Percentiles rank a stretch among this genome's conserved stretches.
Conservation (phyloP, 2,888 invertebrate species). For the Hymenopus coronatus region DNA sequence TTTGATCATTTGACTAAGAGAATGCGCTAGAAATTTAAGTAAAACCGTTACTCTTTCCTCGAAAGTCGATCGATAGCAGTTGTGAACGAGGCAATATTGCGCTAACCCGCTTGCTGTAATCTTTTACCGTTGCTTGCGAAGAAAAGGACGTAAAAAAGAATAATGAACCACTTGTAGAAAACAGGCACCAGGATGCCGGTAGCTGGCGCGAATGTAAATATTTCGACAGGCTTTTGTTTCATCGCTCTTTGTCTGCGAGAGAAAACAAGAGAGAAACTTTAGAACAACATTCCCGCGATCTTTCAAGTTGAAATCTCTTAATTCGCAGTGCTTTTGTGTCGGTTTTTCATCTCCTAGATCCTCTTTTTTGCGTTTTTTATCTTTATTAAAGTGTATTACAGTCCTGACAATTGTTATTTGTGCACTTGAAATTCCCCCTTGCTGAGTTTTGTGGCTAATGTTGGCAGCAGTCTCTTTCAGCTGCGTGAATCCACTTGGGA, state of each 20-base stretch:
- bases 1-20: neutral
- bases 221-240: neutral
- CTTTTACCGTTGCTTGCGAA: neutral
- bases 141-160: neutral
- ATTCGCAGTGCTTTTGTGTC: neutral
- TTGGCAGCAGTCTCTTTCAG: neutral
- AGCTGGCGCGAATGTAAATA: neutral
- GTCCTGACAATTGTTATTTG: neutral
- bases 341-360: neutral
- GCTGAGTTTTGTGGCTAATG: neutral
- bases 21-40: neutral
- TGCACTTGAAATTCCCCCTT: neutral
- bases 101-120: neutral
- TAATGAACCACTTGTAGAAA: neutral
- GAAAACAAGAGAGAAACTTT: neutral
- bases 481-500: neutral
- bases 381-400: neutral
- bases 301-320: neutral
- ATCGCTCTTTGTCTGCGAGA: neutral
- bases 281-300: neutral
- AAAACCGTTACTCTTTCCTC: neutral
- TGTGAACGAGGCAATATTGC: neutral
- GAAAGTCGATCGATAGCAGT: neutral
- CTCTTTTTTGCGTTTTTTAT: neutral
- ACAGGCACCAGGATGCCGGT: neutral